Evolutionary conservation across 2,797 vertebrate genomes (phyloP).

Genomic region (Enoplosus armatus): DNA sequence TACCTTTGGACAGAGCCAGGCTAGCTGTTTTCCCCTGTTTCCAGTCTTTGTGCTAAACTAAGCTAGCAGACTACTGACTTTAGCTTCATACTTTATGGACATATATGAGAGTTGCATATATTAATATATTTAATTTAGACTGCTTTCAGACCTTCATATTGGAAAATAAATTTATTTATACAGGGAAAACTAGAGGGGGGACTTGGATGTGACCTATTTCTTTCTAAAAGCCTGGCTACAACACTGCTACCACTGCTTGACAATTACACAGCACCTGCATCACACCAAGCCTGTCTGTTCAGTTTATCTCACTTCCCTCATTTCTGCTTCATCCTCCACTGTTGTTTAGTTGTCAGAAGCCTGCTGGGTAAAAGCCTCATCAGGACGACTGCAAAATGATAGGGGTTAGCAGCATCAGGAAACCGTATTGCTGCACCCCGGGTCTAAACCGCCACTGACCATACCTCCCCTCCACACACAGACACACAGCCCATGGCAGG

Average conservation of each 20-base stretch:
- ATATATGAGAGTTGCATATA: too few relatives aligned
- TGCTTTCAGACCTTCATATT: too few relatives aligned
- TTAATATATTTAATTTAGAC: too few relatives aligned
- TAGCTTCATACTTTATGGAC: too few relatives aligned
- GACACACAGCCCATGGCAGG: slow-evolving; percentile 5
- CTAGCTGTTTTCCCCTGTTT: too few relatives aligned
- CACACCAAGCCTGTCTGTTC: slow-evolving; percentile 12
- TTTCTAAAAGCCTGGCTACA: background rate
- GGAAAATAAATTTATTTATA: too few relatives aligned
- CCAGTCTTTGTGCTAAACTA: too few relatives aligned
- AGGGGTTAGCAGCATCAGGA: slow-evolving; percentile 88
- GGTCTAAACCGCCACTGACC: background rate
- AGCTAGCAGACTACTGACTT: too few relatives aligned
- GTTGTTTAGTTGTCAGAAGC: slow-evolving; percentile 79
- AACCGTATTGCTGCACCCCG: slow-evolving; percentile 88
- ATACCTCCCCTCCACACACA: background rate
- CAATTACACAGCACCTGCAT: slow-evolving; percentile 10
- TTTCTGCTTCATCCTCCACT: slow-evolving; percentile 85
- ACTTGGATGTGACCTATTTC: background rate
- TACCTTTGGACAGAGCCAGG: too few relatives aligned
- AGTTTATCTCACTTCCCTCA: slow-evolving; percentile 87
- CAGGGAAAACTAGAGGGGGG: too few relatives aligned
- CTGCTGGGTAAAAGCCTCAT: slow-evolving; percentile 84
- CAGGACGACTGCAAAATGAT: slow-evolving; percentile 92
- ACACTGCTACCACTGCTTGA: background rate